These are phyloP conservation scores for Asobara japonica DNA, from an alignment of 1,140 invertebrate species.

Conservation along the genomic window DNA sequence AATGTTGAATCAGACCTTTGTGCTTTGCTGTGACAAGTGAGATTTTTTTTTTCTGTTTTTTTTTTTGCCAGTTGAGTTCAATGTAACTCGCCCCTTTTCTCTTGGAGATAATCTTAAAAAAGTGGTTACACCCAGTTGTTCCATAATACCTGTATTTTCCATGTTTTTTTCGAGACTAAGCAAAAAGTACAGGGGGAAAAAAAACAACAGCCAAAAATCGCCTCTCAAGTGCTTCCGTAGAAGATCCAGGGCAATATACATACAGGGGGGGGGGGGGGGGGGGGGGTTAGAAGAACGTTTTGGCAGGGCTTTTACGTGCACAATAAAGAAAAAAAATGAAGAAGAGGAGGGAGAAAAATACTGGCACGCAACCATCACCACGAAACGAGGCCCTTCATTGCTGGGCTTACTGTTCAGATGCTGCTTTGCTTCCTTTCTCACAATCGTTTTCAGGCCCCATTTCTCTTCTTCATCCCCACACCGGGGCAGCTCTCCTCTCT, in stretches of 20 bases:
- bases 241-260: conserved; percentile 10
- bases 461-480: conserved; percentile 27
- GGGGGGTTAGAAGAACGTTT: conserved; percentile 1
- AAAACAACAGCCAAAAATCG: not conserved
- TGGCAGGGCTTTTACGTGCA: not conserved
- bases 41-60: conserved; percentile 14
- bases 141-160: not conserved
- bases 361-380: conserved; percentile 32
- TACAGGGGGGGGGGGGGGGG: not conserved
- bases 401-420: conserved; percentile 56
- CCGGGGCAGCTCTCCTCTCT: conserved; percentile 12
- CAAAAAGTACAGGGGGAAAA: not conserved
- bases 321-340: not conserved
- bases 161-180: not conserved
- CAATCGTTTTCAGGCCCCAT: conserved; percentile 45
- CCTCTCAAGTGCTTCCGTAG: conserved; percentile 22
- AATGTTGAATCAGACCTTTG: conserved; percentile 8
- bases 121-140: not conserved
- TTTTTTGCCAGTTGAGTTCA: not conserved
- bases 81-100: not conserved
- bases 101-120: not conserved
- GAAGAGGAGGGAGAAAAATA: conserved; percentile 20
- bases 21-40: not conserved
- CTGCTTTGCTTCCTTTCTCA: conserved; percentile 59
- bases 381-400: conserved; percentile 62